phyloP scores from a whole-genome alignment of 2,888 invertebrate species.

The Muschampia staudingeri region DNA sequence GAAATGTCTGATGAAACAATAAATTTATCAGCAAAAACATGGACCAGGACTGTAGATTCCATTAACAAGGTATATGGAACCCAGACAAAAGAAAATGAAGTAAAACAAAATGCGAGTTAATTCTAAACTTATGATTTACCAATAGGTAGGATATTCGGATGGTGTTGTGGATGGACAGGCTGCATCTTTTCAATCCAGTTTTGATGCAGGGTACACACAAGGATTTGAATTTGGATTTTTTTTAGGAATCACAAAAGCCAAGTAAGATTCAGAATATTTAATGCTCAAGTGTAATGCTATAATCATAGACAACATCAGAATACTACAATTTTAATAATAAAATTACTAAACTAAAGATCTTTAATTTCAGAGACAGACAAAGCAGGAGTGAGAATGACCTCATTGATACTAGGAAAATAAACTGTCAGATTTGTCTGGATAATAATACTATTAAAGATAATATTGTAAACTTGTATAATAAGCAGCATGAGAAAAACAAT shows the following conservation, averaged over 20 bases:
- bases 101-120: neutral
- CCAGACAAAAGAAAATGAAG: neutral
- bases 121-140: neutral
- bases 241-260: conserved; percentile 82
- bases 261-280: conserved; percentile 8
- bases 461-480: conserved; percentile 80
- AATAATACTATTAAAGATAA: conserved; percentile 74
- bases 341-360: conserved; percentile 10
- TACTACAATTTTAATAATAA: neutral
- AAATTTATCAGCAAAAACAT: conserved; percentile 76
- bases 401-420: conserved; percentile 76
- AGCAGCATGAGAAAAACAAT: conserved; percentile 81
- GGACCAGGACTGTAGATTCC: conserved; percentile 75
- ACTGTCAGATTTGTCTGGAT: conserved; percentile 82
- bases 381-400: conserved; percentile 44
- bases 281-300: neutral
- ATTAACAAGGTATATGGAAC: conserved; percentile 74
- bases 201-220: conserved; percentile 93
- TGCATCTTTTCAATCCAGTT: conserved; percentile 92
- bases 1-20: conserved; percentile 72
- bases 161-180: conserved; percentile 93
- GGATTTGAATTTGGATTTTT: conserved; percentile 92
- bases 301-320: too few relatives aligned
- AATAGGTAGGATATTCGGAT: conserved; percentile 93
- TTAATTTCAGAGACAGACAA: conserved; percentile 68